Percentiles rank a stretch among this genome's conserved stretches.
These are phyloP conservation scores for Drosophila limbata DNA, from an alignment of 2,888 invertebrate genomes.

Conservation along the genomic window DNA sequence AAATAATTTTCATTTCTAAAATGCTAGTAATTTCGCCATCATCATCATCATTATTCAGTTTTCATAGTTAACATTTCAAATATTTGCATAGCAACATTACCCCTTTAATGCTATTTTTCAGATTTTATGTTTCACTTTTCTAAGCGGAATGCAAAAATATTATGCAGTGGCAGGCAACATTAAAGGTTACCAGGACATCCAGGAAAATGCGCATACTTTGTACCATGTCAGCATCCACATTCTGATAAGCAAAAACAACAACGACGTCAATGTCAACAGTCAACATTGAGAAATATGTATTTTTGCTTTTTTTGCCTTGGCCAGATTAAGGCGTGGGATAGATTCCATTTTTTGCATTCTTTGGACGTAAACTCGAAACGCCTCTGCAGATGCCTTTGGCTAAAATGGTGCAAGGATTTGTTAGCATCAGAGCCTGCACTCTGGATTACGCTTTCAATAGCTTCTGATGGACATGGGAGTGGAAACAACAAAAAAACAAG, in stretches of 20 bases:
- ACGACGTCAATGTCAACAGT: constrained; percentile 30
- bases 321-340: constrained; percentile 14
- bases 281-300: constrained; percentile 9
- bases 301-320: neutral
- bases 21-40: neutral
- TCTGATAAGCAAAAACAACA: constrained; percentile 13
- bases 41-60: neutral
- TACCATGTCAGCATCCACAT: constrained; percentile 1
- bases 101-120: neutral
- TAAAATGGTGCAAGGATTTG: constrained; percentile 8
- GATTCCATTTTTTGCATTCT: constrained; percentile 26
- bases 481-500: neutral
- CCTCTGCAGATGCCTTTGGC: constrained; percentile 11
- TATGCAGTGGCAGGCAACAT: constrained; percentile 42
- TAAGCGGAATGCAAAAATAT: constrained; percentile 30
- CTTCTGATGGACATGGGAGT: neutral
- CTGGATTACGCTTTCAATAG: neutral
- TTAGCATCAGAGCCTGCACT: constrained; percentile 17
- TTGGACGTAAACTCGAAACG: neutral
- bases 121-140: neutral
- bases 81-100: constrained; percentile 13
- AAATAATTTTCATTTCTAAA: neutral
- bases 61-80: constrained; percentile 5
- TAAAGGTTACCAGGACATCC: constrained; percentile 10
- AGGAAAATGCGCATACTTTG: neutral